Evolutionary conservation across 2,888 invertebrate genomes (phyloP).

Genomic region (Cataglyphis albicans): DNA sequence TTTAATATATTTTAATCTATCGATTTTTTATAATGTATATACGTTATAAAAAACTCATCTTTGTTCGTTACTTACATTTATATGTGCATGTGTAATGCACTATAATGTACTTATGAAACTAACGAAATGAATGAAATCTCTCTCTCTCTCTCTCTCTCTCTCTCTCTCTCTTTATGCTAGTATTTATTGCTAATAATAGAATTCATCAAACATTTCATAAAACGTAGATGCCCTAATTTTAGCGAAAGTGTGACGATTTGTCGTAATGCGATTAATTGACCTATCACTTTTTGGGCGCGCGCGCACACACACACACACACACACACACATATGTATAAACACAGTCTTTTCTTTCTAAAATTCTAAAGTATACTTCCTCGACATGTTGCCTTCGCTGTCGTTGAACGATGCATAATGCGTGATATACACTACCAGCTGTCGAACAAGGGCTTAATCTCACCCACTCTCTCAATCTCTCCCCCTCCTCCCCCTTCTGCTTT

Average conservation of each 20-base stretch:
- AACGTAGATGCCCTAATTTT: not conserved
- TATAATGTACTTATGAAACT: not conserved
- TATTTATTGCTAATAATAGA: not conserved
- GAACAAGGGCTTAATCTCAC: conserved; percentile 80
- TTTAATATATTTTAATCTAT: not conserved
- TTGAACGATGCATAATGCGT: conserved; percentile 63
- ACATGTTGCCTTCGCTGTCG: conserved; percentile 47
- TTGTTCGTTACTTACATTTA: too few relatives aligned
- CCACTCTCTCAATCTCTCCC: conserved; percentile 62
- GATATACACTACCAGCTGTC: conserved; percentile 78
- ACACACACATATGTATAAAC: not conserved
- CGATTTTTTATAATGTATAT: not conserved
- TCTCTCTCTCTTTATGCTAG: not conserved
- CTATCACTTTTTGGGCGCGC: not conserved
- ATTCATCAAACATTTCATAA: not conserved
- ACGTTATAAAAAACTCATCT: not conserved
- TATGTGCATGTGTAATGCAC: too few relatives aligned
- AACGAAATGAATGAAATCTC: not conserved
- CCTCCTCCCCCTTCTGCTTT: conserved; percentile 62
- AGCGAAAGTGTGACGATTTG: not conserved
- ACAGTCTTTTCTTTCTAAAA: conserved; percentile 26
- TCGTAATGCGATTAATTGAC: not conserved
- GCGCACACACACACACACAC: not conserved
- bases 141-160: too few relatives aligned
- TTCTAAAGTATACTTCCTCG: conserved; percentile 47